Conservation (phyloP, 2,113 vertebrate species). For the Thamnaconus septentrionalis region DNA sequence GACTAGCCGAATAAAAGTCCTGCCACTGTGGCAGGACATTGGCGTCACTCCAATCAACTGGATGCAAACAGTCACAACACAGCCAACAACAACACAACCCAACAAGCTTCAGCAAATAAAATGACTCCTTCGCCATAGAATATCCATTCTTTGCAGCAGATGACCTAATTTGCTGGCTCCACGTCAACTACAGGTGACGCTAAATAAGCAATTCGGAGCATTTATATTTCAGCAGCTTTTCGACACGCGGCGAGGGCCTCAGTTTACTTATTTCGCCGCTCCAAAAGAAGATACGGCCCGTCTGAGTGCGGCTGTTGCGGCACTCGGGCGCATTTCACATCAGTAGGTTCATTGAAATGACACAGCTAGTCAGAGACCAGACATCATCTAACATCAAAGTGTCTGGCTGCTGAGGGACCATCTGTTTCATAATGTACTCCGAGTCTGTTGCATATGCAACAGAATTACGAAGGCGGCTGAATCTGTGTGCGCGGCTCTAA, state of each 20-base stretch:
- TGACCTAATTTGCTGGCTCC: too few species aligned
- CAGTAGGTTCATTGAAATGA: slow-evolving; percentile 55
- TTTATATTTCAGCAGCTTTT: slow-evolving; percentile 4
- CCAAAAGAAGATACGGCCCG: slow-evolving; percentile 14
- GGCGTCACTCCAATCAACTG: too few species aligned
- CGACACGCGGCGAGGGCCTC: slow-evolving; percentile 1
- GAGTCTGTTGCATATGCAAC: slow-evolving; percentile 59
- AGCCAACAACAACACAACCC: too few species aligned
- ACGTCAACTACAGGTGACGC: slow-evolving; percentile 12
- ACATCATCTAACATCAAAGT: slow-evolving; percentile 71
- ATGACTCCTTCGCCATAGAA: too few species aligned
- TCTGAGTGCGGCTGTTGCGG: slow-evolving; percentile 32
- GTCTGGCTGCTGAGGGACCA: slow-evolving; percentile 63
- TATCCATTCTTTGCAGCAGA: too few species aligned
- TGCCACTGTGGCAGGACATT: too few species aligned
- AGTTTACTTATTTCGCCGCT: slow-evolving; percentile 1
- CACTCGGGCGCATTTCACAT: slow-evolving; percentile 44
- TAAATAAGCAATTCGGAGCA: slow-evolving; percentile 5
- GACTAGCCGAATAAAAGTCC: too few species aligned
- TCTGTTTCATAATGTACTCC: slow-evolving; percentile 67
- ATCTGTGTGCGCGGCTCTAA: slow-evolving; percentile 31
- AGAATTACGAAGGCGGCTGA: slow-evolving; percentile 40
- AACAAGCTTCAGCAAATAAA: too few species aligned
- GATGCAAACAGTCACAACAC: too few species aligned
- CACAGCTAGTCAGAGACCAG: slow-evolving; percentile 57